Conservation (phyloP, 2,888 invertebrate genomes). For the Blastobasis lacticolella region DNA sequence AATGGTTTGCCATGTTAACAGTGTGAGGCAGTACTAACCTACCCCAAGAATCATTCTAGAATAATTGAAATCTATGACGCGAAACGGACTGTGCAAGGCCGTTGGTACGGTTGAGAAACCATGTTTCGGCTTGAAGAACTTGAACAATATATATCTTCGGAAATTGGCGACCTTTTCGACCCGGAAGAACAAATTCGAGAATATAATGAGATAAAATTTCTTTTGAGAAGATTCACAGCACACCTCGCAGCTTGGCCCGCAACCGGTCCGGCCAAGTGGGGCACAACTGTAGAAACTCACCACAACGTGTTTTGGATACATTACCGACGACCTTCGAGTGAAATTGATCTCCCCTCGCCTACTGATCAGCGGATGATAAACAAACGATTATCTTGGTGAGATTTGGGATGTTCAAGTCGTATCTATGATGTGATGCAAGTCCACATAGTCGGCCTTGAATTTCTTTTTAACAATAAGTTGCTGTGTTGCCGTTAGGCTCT, state of each 20-base stretch:
- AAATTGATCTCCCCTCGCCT: constrained; percentile 15
- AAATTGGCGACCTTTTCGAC: constrained; percentile 45
- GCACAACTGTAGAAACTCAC: constrained; percentile 53
- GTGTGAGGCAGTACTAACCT: too few species aligned
- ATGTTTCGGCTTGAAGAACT: constrained; percentile 2
- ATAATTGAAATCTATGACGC: neutral
- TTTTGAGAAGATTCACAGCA: constrained; percentile 37
- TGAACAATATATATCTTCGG: constrained; percentile 6
- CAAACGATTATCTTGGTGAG: too few species aligned
- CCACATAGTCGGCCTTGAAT: too few species aligned
- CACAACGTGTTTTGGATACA: constrained; percentile 23
- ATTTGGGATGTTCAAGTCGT: too few species aligned
- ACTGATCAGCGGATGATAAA: too few species aligned
- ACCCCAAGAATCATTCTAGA: too few species aligned
- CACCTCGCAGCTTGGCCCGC: constrained; percentile 35
- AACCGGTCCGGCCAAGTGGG: constrained; percentile 55
- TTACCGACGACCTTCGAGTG: constrained; percentile 50
- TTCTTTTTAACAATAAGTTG: too few species aligned
- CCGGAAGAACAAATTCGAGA: constrained; percentile 29
- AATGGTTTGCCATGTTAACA: too few species aligned
- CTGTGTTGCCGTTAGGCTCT: too few species aligned
- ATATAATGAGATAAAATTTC: constrained; percentile 26
- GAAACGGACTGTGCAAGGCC: neutral
- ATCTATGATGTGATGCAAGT: too few species aligned
- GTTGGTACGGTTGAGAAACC: constrained; percentile 4